Conservation (phyloP, 64 coral and sea anemone species). For the Actinia equina region DNA sequence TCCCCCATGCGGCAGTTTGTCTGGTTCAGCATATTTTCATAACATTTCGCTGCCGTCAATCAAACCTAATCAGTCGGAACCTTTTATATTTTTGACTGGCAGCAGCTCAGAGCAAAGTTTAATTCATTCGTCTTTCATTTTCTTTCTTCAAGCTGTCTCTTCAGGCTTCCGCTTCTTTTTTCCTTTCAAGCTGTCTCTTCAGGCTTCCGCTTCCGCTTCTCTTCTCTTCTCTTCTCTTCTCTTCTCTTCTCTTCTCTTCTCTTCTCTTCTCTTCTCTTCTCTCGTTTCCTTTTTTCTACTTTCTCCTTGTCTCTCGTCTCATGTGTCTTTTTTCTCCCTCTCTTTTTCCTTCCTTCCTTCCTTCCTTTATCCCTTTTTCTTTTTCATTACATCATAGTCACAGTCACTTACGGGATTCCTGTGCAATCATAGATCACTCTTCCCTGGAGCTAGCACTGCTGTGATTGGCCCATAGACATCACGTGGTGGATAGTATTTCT, state of each 20-base stretch:
- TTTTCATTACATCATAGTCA: not conserved
- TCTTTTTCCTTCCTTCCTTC: not conserved
- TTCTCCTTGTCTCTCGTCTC: too few species aligned
- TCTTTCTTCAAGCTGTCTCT: not conserved
- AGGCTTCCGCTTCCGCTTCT: not conserved
- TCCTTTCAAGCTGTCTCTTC: too few species aligned
- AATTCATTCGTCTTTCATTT: not conserved
- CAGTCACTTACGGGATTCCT: too few species aligned
- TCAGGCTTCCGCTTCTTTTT: too few species aligned
- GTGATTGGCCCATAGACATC: constrained; percentile 41
- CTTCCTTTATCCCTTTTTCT: not conserved
- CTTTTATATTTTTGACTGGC: too few species aligned
- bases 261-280: not conserved
- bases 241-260: not conserved
- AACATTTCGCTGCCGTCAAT: too few species aligned
- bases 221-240: not conserved
- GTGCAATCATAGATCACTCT: not conserved
- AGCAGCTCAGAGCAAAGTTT: too few species aligned
- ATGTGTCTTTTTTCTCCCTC: too few species aligned
- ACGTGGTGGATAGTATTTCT: constrained; percentile 47
- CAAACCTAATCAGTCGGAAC: too few species aligned
- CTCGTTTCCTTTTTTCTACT: too few species aligned
- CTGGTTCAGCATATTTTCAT: not conserved
- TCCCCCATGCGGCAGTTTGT: too few species aligned
- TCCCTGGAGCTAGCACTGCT: not conserved